These are phyloP conservation scores for Seriola rivoliana DNA, from an alignment of 2,113 vertebrate species.

Conservation along the genomic window DNA sequence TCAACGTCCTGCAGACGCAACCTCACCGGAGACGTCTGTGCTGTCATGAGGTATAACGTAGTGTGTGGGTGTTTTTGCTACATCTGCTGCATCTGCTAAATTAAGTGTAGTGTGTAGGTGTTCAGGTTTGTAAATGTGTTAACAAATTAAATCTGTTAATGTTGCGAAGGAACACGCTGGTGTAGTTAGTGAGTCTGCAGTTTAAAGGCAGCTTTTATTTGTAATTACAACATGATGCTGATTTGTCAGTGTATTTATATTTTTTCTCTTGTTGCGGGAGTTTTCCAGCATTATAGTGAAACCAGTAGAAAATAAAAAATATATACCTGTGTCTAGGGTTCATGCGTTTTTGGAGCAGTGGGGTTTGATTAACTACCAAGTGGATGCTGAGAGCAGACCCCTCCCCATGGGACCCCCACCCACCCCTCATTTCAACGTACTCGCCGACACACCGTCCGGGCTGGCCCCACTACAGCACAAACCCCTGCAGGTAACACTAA, in stretches of 20 bases:
- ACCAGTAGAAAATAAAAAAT: not conserved
- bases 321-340: slow-evolving; percentile 83
- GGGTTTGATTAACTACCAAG: slow-evolving; percentile 98
- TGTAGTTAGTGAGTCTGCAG: not conserved
- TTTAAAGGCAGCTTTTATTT: slow-evolving; percentile 3
- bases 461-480: slow-evolving; percentile 94
- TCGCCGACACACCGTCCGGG: slow-evolving; percentile 91
- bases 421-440: slow-evolving; percentile 96
- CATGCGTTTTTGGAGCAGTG: slow-evolving; percentile 98
- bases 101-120: slow-evolving; percentile 18
- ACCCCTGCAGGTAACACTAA: slow-evolving; percentile 89
- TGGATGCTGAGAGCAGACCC: slow-evolving; percentile 96
- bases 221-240: not conserved
- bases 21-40: slow-evolving; percentile 96
- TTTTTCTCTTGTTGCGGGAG: not conserved
- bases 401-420: slow-evolving; percentile 98
- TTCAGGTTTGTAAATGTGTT: not conserved
- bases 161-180: not conserved
- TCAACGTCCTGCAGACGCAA: slow-evolving; percentile 95
- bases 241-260: slow-evolving; percentile 8
- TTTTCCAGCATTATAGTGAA: not conserved
- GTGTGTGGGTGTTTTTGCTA: slow-evolving; percentile 29
- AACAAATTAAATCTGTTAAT: slow-evolving; percentile 20
- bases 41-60: slow-evolving; percentile 91
- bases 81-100: slow-evolving; percentile 11